A percentile compares a stretch with the other conserved stretches of the same genome.
phyloP scores from a whole-genome alignment of 2,888 invertebrate genomes.

The Scelioninae gen. 1 region DNA sequence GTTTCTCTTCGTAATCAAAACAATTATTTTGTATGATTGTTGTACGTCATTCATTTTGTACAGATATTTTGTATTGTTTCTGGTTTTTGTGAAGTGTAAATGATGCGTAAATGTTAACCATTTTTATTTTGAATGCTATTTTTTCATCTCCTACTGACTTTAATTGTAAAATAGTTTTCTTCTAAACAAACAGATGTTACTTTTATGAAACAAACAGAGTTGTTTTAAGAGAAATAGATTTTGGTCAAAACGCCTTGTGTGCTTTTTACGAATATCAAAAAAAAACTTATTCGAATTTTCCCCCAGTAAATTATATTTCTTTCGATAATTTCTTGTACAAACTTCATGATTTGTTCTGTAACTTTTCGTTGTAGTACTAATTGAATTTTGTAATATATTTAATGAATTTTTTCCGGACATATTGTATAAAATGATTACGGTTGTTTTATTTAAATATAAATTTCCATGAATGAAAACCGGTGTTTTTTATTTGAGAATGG shows the following conservation, averaged over 20 bases:
- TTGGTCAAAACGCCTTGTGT: neutral
- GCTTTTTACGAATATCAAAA: slow-evolving; percentile 1
- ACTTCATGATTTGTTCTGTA: slow-evolving; percentile 14
- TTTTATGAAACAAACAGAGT: no score
- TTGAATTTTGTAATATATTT: slow-evolving; percentile 45
- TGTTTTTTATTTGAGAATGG: slow-evolving; percentile 31
- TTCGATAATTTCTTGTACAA: slow-evolving; percentile 11
- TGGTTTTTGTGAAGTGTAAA: slow-evolving; percentile 3
- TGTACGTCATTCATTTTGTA: slow-evolving; percentile 12
- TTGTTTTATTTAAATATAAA: slow-evolving; percentile 56
- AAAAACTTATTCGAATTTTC: neutral
- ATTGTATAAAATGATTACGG: slow-evolving; percentile 41
- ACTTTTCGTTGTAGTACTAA: slow-evolving; percentile 25
- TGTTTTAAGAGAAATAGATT: no score
- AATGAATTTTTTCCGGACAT: slow-evolving; percentile 36
- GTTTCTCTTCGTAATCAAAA: neutral
- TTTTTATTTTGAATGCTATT: neutral
- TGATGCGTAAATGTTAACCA: neutral
- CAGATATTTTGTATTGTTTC: slow-evolving; percentile 3
- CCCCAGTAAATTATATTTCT: neutral
- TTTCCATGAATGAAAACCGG: slow-evolving; percentile 32
- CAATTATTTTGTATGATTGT: slow-evolving; percentile 32
- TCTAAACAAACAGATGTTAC: no score
- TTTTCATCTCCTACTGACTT: neutral
- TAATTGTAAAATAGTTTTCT: neutral